phyloP scores from a whole-genome alignment of 1,140 invertebrate species.

The Pectinophora gossypiella region DNA sequence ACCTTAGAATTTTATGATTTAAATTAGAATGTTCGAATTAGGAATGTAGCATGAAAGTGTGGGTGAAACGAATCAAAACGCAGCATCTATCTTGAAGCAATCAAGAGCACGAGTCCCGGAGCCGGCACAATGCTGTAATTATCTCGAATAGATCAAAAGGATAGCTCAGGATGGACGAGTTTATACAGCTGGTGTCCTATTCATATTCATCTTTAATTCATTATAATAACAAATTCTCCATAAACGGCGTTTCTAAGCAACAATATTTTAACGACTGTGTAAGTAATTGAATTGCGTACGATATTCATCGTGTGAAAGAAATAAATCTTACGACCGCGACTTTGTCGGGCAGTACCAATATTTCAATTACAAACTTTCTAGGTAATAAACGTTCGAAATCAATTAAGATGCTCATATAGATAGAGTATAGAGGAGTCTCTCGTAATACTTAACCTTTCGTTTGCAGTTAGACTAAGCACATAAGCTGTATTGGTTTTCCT shows the following conservation, averaged over 20 bases:
- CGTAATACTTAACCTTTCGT: constrained; percentile 1
- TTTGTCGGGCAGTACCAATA: too few species aligned
- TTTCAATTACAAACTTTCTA: constrained; percentile 9
- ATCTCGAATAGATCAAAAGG: constrained; percentile 3
- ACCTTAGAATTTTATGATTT: too few species aligned
- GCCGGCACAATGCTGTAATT: neutral
- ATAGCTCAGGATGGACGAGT: neutral
- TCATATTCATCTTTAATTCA: too few species aligned
- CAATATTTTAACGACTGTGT: too few species aligned
- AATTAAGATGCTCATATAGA: constrained; percentile 32
- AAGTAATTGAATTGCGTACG: too few species aligned
- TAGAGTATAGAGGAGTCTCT: constrained; percentile 11
- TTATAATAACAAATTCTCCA: too few species aligned
- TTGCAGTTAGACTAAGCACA: neutral
- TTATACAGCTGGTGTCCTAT: neutral
- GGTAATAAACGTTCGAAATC: constrained; percentile 18
- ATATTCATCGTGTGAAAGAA: too few species aligned
- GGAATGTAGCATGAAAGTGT: neutral
- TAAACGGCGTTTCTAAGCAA: too few species aligned
- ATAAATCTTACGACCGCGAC: too few species aligned
- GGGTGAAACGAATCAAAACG: neutral
- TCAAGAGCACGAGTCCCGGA: neutral
- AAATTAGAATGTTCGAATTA: neutral
- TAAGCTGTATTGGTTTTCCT: neutral
- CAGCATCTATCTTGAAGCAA: neutral